Conservation (phyloP, 2,113 vertebrate species). For the Rhea americana region DNA sequence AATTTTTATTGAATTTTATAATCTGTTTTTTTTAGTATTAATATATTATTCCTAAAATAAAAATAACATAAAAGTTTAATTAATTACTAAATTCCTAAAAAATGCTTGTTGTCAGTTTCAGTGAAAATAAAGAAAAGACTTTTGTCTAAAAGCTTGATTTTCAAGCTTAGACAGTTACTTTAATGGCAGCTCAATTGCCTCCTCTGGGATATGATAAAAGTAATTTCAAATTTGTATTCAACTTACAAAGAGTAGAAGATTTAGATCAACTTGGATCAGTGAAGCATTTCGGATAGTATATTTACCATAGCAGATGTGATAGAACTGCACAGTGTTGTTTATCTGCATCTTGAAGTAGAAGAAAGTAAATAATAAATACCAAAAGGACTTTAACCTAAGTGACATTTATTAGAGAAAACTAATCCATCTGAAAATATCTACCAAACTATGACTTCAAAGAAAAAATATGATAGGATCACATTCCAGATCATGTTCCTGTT, state of each 20-base stretch:
- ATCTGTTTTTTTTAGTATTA: background rate
- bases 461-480: background rate
- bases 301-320: background rate
- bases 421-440: conserved; percentile 16
- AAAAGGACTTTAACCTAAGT: conserved; percentile 10
- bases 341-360: conserved; percentile 9
- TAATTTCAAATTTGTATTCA: conserved; percentile 17
- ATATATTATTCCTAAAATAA: background rate
- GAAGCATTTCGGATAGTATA: background rate
- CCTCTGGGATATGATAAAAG: background rate
- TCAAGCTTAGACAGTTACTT: background rate
- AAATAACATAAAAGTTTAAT: background rate
- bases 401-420: background rate
- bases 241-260: conserved; percentile 34
- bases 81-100: background rate
- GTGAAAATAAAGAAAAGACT: background rate
- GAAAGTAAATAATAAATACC: background rate
- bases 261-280: background rate
- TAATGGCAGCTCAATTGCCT: background rate
- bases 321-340: background rate
- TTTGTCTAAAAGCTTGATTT: background rate
- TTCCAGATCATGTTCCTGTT: background rate
- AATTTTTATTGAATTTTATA: background rate
- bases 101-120: background rate
- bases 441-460: background rate